Base-by-base conservation (phyloP, 2,888 invertebrate genomes). In the Shargacucullia verbasci region DNA sequence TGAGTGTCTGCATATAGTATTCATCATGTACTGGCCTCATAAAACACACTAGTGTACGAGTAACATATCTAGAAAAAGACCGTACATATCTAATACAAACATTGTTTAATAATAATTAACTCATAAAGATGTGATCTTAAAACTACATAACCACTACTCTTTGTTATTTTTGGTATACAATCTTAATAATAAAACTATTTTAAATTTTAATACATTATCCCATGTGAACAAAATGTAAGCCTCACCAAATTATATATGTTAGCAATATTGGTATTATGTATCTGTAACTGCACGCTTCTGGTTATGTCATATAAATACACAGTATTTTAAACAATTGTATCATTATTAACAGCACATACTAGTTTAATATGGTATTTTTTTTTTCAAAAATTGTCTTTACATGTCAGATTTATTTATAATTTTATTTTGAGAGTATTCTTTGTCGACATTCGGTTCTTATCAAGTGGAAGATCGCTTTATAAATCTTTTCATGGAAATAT, bases 131-230 rank as follows among this genome's bases (percentile, higher is more conserved):
- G 50, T 67, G 15, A 43, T 52, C 48, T 67, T 73, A 71, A 58
- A 72, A 73, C 69, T 76, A 80, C 60, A 73, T 72, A 71, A 73
- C 77, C 39, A 10, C 73, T 79, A 82, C 57, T 76, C 76, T 78
- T 78, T 81, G 83, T 86, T 86, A 86, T 86, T 83, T 87, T 86
- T 86, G 84, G 84, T 86, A 86, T 85, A 81, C 76, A 76, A 73
- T 73, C 68, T 73, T 75, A 68, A 33, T 50, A 53, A 35, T 66
- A 76, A 29, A 66, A 59, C 47, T 64, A 67, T 50, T 40, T 44
- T 48, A 46, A 38, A 60, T 52, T 52, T 67, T 53, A 58, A 53
- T 59, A 59, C 13, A 10, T 62, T 50, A 48, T 49, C 14, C 43
- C 39, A 10, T 38, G 25, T 48, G 43, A 49, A 49, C 9, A 35